Evolutionary conservation across 2,113 vertebrate genomes (phyloP).

Genomic region (Macheiramphus alcinus): DNA sequence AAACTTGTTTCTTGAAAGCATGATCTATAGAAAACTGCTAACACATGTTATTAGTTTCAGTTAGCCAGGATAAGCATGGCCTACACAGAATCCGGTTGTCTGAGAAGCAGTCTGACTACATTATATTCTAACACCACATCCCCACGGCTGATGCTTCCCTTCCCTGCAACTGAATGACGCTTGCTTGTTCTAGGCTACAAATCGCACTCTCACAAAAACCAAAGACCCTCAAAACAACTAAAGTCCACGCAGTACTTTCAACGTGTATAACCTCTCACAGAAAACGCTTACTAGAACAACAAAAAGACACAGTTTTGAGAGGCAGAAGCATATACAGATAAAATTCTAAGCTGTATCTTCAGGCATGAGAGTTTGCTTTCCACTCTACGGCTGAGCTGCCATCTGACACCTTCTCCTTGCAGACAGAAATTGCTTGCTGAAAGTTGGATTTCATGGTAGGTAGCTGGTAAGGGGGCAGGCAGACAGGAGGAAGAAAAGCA

Average conservation of each 20-base stretch:
- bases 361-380: neutral
- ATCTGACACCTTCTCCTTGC: neutral
- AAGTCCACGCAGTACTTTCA: neutral
- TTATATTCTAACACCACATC: neutral
- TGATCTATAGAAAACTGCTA: neutral
- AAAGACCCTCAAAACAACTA: neutral
- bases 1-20: neutral
- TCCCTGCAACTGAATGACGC: neutral
- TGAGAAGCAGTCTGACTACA: neutral
- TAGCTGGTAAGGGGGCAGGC: neutral
- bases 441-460: neutral
- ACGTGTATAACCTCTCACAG: neutral
- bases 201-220: neutral
- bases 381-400: neutral
- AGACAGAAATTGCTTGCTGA: neutral
- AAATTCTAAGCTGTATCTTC: neutral
- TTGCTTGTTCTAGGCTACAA: neutral
- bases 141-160: neutral
- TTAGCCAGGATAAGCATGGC: neutral
- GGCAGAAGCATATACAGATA: neutral
- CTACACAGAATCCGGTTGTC: neutral
- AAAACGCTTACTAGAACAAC: neutral
- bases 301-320: neutral
- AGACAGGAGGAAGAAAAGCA: neutral
- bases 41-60: neutral